Evolutionary conservation across 1,140 invertebrate species (phyloP), one percentile per base, ranked within the genome.

Genomic region (Heterodera carotae): DNA sequence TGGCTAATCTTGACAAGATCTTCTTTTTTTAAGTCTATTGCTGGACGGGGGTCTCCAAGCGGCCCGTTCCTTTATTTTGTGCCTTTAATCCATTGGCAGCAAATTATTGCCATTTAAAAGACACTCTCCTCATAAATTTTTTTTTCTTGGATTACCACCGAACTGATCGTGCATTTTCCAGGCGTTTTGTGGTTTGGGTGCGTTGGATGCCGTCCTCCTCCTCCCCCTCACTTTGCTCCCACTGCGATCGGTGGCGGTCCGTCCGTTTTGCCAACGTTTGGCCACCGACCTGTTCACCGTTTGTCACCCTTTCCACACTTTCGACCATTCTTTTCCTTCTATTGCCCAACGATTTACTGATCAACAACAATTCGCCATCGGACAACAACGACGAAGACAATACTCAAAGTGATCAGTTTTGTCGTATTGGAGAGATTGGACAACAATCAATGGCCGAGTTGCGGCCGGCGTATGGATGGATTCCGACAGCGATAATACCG

Each of bases 231-330:
- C n/a, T n/a, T n/a, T n/a, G n/a, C n/a, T n/a, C n/a, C n/a, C n/a
- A n/a, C n/a, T n/a, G n/a, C n/a, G n/a, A n/a, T n/a, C n/a, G n/a
- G n/a, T n/a, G n/a, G 27, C 62, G 1, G 15, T 66, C 12, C 62
- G 33, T 66, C 62, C 62, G 33, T 22, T 27, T 34, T 22, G 25
- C 62, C 62, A 18, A n/a, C 10, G 7, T 31, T 27, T 66, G 62
- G 62, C 27, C 62, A 8, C 62, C 62, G 6, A n/a, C 62, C 10
- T 66, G 62, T 25, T 74, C 71, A 2, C 71, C 71, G 29, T 74
- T 74, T 74, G 71, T 74, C 12, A 39, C 71, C 15, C 64, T 74
- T 39, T 64, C 71, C 25, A 27, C 71, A 1, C 53, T 74, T 56
- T 74, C 71, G 36, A 56, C 71, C 27, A 31, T 74, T n/a, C 25